Evolutionary conservation across 1,140 invertebrate species (phyloP).

Genomic region (Brachionus asplanchnoidis): DNA sequence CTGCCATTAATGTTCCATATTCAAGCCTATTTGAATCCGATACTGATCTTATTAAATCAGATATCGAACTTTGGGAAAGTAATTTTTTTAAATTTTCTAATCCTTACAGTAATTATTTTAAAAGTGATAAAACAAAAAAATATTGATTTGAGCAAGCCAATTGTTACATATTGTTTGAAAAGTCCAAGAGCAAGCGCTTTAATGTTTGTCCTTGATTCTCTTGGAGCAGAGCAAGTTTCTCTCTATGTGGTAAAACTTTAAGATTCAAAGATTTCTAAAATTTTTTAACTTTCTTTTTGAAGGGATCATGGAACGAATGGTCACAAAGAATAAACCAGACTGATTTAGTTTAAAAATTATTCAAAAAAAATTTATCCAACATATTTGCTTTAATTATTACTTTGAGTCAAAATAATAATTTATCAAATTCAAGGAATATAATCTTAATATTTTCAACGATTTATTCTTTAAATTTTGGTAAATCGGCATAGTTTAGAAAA

Average conservation of each 20-base stretch:
- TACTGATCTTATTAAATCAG: not conserved
- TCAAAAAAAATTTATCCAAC: not conserved
- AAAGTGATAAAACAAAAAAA: not conserved
- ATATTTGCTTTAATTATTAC: no score
- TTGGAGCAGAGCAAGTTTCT: not conserved
- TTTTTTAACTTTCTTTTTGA: not conserved
- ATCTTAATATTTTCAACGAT: no score
- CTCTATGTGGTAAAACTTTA: not conserved
- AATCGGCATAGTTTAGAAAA: no score
- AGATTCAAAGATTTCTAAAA: not conserved
- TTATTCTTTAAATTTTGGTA: no score
- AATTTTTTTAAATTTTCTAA: not conserved
- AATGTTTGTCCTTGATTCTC: not conserved
- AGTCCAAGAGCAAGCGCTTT: not conserved
- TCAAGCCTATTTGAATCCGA: not conserved
- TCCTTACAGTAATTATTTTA: not conserved
- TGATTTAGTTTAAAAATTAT: not conserved
- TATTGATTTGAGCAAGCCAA: slow-evolving; percentile 29
- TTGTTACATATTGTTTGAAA: not conserved
- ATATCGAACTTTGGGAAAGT: not conserved
- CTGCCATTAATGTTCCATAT: slow-evolving; percentile 26
- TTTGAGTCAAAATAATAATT: no score
- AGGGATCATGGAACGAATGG: slow-evolving; percentile 14
- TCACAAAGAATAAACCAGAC: not conserved
- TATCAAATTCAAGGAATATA: no score